Conservation (phyloP, 2,888 invertebrate genomes). For the Eristalis arbustorum region DNA sequence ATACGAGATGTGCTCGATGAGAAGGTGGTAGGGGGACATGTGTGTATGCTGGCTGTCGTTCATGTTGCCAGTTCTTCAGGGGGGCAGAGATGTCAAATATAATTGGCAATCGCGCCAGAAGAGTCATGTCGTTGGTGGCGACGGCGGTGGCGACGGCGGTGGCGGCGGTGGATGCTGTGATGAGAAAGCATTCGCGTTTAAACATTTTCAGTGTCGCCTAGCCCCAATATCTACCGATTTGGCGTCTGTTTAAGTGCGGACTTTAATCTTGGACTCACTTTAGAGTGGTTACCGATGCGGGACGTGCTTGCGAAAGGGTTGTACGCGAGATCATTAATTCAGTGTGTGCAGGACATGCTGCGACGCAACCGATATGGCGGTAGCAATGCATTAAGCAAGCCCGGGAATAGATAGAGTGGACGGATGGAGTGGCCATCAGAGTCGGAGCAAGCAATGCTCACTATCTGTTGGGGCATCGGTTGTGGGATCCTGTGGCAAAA, state of each 20-base stretch:
- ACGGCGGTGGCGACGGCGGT: neutral
- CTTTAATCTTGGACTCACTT: conserved; percentile 64
- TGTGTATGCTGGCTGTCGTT: conserved; percentile 42
- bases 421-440: no score
- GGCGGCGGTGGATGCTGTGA: conserved; percentile 27
- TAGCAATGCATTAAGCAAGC: conserved; percentile 1
- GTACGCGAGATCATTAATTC: conserved; percentile 62
- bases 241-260: conserved; percentile 65
- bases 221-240: conserved; percentile 58
- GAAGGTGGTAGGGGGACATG: neutral
- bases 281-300: conserved; percentile 5
- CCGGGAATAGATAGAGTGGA: neutral
- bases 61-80: conserved; percentile 36
- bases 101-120: conserved; percentile 64
- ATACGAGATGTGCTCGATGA: conserved; percentile 20
- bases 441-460: neutral
- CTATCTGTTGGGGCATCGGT: neutral
- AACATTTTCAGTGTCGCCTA: conserved; percentile 64
- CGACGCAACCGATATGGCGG: conserved; percentile 38
- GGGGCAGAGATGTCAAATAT: conserved; percentile 62
- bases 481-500: neutral
- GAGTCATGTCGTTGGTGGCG: conserved; percentile 56
- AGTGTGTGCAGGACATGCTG: conserved; percentile 21
- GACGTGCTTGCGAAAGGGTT: conserved; percentile 44
- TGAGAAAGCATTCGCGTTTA: conserved; percentile 61